Percentiles rank a stretch among this genome's conserved stretches.
Evolutionary conservation across 2,797 vertebrate genomes (phyloP).

Genomic region (Lacerta bilineata): DNA sequence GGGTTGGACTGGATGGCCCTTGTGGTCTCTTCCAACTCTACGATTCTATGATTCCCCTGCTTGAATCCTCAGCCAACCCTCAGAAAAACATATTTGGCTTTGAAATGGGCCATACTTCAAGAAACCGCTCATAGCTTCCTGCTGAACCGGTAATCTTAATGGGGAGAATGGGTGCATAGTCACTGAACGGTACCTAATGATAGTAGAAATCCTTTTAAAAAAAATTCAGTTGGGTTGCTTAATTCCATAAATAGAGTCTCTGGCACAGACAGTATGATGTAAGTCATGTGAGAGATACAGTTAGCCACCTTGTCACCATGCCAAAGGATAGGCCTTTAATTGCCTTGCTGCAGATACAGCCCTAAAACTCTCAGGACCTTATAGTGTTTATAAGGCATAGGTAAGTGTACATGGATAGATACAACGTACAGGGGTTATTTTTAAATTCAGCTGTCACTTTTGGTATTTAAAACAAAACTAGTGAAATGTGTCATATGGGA

Average conservation of each 20-base stretch:
- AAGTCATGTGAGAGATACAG: constrained; percentile 26
- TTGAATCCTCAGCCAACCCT: neutral
- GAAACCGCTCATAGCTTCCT: constrained; percentile 34
- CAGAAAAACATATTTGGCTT: constrained; percentile 6
- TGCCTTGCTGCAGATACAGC: constrained; percentile 28
- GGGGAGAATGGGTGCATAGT: constrained; percentile 55
- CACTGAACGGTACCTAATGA: constrained; percentile 64
- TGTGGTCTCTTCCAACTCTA: no score
- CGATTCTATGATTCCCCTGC: no score
- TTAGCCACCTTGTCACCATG: constrained; percentile 50
- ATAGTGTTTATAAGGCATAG: constrained; percentile 22
- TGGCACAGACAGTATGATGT: constrained; percentile 17
- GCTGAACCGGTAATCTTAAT: constrained; percentile 50
- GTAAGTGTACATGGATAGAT: constrained; percentile 5
- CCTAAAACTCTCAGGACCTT: constrained; percentile 21
- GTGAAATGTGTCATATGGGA: constrained; percentile 25
- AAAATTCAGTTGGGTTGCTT: constrained; percentile 56
- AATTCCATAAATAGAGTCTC: constrained; percentile 33
- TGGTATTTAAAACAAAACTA: constrained; percentile 44
- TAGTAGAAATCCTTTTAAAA: neutral
- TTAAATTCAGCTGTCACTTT: constrained; percentile 37
- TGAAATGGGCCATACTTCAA: constrained; percentile 50
- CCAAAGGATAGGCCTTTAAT: constrained; percentile 45
- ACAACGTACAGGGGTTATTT: neutral
- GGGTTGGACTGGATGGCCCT: no score